Evolutionary conservation across 30 jellyfish, hydroid and myxozoan species (phyloP), one percentile per base, ranked within the genome.

Genomic region (Chironex yamaguchii): DNA sequence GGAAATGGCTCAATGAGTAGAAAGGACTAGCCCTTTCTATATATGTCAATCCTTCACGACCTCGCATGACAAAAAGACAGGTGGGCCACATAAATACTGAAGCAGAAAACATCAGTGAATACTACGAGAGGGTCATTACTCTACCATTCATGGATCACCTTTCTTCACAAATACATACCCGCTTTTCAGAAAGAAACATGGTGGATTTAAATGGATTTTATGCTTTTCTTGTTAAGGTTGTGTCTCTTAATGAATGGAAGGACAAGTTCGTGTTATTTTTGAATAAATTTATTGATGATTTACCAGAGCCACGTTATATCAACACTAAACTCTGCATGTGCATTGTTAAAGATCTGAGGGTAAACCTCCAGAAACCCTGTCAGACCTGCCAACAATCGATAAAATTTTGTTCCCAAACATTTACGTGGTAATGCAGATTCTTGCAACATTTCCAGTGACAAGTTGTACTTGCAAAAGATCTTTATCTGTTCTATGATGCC

Each of bases 401-500:
- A 24, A 51, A 53, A 26, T 34, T 49, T 64, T 64, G 24, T 89
- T 89, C 78, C 95, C 97, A 23, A 82, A 89, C 68, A 73, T 89
- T 22, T 62, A 22, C 42, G 65, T 70, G 48, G 96, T 82, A 14
- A 34, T 89, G 32, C 58, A 67, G 42, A 89, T 89, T 4, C 63
- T 82, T 3, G 97, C 95, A 4, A 63, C 91, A 17, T 23, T 71
- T 14, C 97, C 97, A 22, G 75, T 89, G 22, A 89, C 97, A 13
- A 17, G 88, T 0, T 89, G 97, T 50, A 50, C 31, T 22, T 89
- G 97, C 64, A 91, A 89, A 25, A 71, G 97, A 42, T 68, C 84
- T 0, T 36, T 79, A 0, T 89, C 93, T n/a, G 70, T 71, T 33
- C 72, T 79, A 9, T 83, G 93, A 23, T 63, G 85, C 3, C 76